A percentile compares a stretch with the other conserved stretches of the same genome.
These are phyloP conservation scores for Remorina albescens DNA, from an alignment of 2,797 vertebrate genomes.

Conservation along the genomic window DNA sequence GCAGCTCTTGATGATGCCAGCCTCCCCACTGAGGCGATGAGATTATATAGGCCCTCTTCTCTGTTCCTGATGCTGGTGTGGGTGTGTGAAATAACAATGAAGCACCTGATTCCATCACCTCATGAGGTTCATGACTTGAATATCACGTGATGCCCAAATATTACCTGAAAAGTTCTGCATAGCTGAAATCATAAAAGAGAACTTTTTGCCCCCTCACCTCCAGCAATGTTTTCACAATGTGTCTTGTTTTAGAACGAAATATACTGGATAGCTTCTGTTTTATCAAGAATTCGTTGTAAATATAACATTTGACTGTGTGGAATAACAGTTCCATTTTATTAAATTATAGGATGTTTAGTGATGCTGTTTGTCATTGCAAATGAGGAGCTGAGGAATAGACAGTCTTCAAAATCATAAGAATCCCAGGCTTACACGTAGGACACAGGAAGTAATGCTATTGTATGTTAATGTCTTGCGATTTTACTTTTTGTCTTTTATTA, in stretches of 20 bases:
- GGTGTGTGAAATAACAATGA: constrained; percentile 12
- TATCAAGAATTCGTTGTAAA: no score
- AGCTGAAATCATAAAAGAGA: background rate
- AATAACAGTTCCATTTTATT: no score
- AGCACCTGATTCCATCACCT: constrained; percentile 41
- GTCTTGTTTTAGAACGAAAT: background rate
- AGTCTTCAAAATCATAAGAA: background rate
- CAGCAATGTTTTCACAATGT: background rate
- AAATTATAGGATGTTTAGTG: no score
- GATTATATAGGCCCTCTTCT: constrained; percentile 29
- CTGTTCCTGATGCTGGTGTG: constrained; percentile 12
- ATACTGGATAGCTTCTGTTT: background rate
- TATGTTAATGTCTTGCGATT: background rate
- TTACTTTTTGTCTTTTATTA: background rate
- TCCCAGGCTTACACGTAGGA: no score
- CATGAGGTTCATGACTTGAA: constrained; percentile 20
- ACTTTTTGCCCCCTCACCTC: constrained; percentile 2
- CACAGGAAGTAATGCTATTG: background rate
- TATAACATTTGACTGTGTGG: background rate
- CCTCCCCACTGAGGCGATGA: constrained; percentile 24
- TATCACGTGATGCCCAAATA: constrained; percentile 18
- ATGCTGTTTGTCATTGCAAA: background rate
- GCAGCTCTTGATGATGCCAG: constrained; percentile 7
- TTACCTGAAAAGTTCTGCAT: constrained; percentile 15
- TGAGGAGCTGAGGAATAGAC: background rate